phyloP scores from a whole-genome alignment of 1,140 invertebrate species.

The Brachionus rubens region DNA sequence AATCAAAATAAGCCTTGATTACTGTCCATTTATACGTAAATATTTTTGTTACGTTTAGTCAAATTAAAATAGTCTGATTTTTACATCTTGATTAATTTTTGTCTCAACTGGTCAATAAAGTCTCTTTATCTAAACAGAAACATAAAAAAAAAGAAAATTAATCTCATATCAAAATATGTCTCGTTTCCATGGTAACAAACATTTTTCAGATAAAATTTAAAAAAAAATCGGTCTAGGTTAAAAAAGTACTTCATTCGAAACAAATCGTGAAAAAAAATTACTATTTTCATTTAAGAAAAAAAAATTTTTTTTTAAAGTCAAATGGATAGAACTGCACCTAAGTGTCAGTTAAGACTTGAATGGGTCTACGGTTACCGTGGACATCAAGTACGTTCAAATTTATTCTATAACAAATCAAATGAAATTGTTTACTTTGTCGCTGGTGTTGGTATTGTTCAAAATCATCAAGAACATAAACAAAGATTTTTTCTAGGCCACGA shows the following conservation, averaged over 20 bases:
- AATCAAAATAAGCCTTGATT: too few relatives aligned
- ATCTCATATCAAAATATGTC: too few relatives aligned
- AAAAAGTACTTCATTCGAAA: background rate
- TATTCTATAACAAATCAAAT: constrained; percentile 55
- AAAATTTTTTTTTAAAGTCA: background rate
- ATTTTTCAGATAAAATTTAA: constrained; percentile 22
- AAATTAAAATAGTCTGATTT: too few relatives aligned
- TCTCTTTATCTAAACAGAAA: too few relatives aligned
- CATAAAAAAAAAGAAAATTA: too few relatives aligned
- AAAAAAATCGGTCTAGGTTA: background rate
- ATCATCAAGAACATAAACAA: constrained; percentile 55
- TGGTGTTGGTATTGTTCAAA: constrained; percentile 61
- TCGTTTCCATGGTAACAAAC: constrained; percentile 19
- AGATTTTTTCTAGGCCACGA: constrained; percentile 60
- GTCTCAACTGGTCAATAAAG: too few relatives aligned
- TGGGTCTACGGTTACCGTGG: constrained; percentile 61
- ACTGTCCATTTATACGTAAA: too few relatives aligned
- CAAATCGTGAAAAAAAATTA: background rate
- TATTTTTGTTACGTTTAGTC: too few relatives aligned
- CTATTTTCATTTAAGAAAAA: background rate
- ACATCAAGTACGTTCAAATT: constrained; percentile 60
- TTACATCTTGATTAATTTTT: too few relatives aligned
- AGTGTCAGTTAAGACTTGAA: constrained; percentile 51
- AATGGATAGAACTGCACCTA: constrained; percentile 46
- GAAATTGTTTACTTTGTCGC: constrained; percentile 60